phyloP scores from a whole-genome alignment of 1,140 invertebrate species.

The Lepidurus packardi region DNA sequence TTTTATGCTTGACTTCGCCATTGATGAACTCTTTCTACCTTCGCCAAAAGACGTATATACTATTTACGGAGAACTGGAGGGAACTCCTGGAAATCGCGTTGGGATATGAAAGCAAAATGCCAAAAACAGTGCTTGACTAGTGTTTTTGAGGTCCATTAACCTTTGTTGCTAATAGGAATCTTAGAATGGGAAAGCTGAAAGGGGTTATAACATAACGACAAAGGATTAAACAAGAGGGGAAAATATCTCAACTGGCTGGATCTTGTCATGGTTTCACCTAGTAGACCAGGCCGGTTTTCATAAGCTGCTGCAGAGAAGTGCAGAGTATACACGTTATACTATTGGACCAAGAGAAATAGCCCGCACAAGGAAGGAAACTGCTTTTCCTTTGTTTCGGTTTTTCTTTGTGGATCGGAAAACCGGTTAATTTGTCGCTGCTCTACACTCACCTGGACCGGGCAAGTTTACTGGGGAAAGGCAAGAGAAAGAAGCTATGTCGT shows the following conservation, averaged over 20 bases:
- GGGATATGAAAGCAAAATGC: not conserved
- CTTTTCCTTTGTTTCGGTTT: not conserved
- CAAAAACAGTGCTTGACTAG: not conserved
- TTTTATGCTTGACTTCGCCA: not conserved
- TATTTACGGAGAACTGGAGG: too few species aligned
- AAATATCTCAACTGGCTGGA: too few species aligned
- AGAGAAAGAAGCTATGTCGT: not conserved
- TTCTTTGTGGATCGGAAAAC: conserved; percentile 8
- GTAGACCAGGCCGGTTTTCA: not conserved
- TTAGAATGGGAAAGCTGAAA: not conserved
- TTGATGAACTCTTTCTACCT: too few species aligned
- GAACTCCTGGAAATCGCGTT: too few species aligned
- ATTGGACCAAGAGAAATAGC: not conserved
- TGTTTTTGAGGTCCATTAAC: not conserved
- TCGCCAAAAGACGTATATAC: too few species aligned
- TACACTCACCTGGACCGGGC: not conserved
- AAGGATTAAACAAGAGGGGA: too few species aligned
- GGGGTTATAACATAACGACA: too few species aligned
- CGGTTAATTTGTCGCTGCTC: conserved; percentile 5
- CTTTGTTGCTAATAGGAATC: not conserved
- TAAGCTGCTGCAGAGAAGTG: not conserved
- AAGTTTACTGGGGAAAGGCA: not conserved
- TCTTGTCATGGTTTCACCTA: too few species aligned
- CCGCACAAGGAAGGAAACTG: not conserved
- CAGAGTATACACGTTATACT: not conserved